Percentiles rank a stretch among this genome's conserved stretches.
phyloP scores from a whole-genome alignment of 2,113 vertebrate species.

The Anhinga rufa region DNA sequence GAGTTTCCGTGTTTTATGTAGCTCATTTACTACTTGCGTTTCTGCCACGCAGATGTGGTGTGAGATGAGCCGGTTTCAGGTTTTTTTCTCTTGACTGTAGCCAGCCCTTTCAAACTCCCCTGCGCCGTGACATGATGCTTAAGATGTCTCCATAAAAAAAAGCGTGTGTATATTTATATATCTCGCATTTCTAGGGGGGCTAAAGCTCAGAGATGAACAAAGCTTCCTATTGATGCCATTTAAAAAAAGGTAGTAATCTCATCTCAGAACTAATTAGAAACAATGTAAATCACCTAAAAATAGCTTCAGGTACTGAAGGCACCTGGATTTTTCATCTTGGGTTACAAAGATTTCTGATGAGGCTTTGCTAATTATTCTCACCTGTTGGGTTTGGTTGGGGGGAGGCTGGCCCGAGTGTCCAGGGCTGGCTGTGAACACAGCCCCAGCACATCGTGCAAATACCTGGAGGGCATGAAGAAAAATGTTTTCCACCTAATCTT shows the following conservation, averaged over 20 bases:
- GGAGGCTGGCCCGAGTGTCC: background rate
- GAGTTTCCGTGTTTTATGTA: background rate
- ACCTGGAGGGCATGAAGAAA: background rate
- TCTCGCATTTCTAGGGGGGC: background rate
- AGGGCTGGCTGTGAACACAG: background rate
- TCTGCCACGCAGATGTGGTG: background rate
- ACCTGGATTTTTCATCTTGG: background rate
- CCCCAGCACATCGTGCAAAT: background rate
- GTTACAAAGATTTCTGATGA: background rate
- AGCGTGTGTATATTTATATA: rapidly evolving
- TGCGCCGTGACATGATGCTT: background rate
- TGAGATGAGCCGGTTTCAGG: background rate
- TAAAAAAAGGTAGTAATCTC: background rate
- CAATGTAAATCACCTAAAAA: background rate
- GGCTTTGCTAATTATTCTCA: background rate
- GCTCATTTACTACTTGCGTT: background rate
- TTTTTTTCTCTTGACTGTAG: background rate
- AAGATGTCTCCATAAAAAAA: background rate
- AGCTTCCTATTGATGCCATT: background rate
- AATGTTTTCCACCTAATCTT: background rate
- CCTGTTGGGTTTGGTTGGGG: background rate
- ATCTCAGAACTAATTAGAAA: background rate
- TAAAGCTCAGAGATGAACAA: background rate
- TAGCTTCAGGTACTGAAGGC: background rate
- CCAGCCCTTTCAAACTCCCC: background rate